phyloP scores from a whole-genome alignment of 2,888 invertebrate genomes.

The Drosophila suboccidentalis region DNA sequence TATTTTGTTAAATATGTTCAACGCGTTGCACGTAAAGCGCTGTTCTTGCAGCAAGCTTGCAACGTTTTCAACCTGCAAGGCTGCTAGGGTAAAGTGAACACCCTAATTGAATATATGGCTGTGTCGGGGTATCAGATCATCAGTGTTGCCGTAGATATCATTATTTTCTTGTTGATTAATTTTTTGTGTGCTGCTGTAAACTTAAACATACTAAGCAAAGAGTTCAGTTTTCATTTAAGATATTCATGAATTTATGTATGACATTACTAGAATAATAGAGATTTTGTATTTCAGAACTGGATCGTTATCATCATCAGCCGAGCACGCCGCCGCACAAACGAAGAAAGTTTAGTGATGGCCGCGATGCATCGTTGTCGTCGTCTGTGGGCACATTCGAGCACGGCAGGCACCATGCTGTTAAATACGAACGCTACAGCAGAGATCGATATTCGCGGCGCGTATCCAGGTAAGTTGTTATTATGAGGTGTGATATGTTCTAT shows the following conservation, averaged over 20 bases:
- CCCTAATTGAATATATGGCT: too few relatives aligned
- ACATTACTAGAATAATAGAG: background rate
- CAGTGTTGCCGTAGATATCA: background rate
- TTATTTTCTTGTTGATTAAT: background rate
- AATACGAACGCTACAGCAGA: conserved; percentile 83
- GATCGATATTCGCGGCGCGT: conserved; percentile 81
- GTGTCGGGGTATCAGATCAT: background rate
- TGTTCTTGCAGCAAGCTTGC: too few relatives aligned
- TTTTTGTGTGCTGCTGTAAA: background rate
- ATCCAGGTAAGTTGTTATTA: conserved; percentile 70
- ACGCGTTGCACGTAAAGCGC: too few relatives aligned
- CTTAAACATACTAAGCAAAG: background rate
- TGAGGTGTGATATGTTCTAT: background rate
- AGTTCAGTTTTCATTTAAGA: background rate
- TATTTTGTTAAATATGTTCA: too few relatives aligned
- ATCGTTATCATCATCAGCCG: conserved; percentile 84
- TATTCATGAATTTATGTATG: background rate
- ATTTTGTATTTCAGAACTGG: conserved; percentile 58
- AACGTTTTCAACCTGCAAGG: too few relatives aligned
- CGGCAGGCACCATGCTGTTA: conserved; percentile 72
- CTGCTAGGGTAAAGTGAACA: too few relatives aligned
- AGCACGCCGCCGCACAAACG: conserved; percentile 84
- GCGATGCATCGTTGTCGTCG: conserved; percentile 55
- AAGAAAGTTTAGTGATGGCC: conserved; percentile 82
- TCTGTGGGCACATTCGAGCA: conserved; percentile 69